Evolutionary conservation across 2,113 vertebrate genomes (phyloP).

Genomic region (Pheucticus melanocephalus): DNA sequence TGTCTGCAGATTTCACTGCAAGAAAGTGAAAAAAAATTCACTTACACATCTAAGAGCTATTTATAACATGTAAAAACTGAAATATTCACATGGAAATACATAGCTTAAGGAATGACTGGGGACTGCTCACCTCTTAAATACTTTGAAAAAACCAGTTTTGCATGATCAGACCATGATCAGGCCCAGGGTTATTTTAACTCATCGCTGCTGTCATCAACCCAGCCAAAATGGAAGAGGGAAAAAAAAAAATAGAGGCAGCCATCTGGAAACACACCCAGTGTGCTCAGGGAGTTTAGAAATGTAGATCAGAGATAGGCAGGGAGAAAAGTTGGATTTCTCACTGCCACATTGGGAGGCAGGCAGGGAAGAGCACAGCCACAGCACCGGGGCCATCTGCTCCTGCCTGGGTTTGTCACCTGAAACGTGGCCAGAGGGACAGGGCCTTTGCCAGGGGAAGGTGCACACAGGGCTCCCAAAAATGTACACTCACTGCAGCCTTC

Average conservation of each 20-base stretch:
- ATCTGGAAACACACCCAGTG: background rate
- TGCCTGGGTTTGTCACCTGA: background rate
- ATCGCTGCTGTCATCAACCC: background rate
- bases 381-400: background rate
- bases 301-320: background rate
- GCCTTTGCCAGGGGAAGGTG: background rate
- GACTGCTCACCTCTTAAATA: background rate
- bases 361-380: background rate
- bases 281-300: background rate
- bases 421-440: background rate
- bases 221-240: background rate
- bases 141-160: background rate
- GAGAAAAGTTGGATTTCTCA: background rate
- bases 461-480: background rate
- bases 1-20: background rate
- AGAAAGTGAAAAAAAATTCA: background rate
- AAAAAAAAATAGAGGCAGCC: background rate
- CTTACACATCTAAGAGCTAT: background rate
- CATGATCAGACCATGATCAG: background rate
- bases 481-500: background rate
- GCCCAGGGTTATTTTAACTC: background rate
- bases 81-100: background rate
- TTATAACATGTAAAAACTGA: background rate
- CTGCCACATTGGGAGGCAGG: rapidly evolving
- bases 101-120: background rate